phyloP scores from a whole-genome alignment of 2,888 invertebrate species.

The Agrochola lota region DNA sequence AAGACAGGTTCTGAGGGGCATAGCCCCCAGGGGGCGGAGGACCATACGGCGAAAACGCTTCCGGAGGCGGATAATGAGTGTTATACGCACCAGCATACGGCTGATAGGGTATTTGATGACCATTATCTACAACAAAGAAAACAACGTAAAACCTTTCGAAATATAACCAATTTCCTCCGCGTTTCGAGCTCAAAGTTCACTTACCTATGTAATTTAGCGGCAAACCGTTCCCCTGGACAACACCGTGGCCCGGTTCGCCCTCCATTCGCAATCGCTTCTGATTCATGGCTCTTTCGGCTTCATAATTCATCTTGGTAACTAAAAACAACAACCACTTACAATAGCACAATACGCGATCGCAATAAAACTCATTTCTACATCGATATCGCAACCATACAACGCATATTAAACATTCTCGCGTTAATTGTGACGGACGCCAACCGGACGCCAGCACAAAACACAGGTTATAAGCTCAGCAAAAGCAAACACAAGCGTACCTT shows the following conservation, averaged over 20 bases:
- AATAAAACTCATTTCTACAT: slow-evolving; percentile 75
- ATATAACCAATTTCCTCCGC: slow-evolving; percentile 65
- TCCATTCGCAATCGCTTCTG: slow-evolving; percentile 90
- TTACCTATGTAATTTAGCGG: slow-evolving; percentile 89
- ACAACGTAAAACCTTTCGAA: slow-evolving; percentile 39
- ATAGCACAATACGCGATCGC: slow-evolving; percentile 68
- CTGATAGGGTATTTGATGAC: slow-evolving; percentile 89
- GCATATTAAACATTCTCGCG: slow-evolving; percentile 80
- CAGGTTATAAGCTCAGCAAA: slow-evolving; percentile 88
- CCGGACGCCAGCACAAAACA: slow-evolving; percentile 90
- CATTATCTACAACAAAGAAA: slow-evolving; percentile 85
- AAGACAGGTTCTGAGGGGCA: slow-evolving; percentile 87
- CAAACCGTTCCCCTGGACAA: slow-evolving; percentile 89
- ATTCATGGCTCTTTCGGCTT: slow-evolving; percentile 89
- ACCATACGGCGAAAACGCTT: slow-evolving; percentile 88
- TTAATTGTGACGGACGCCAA: slow-evolving; percentile 89
- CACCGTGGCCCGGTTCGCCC: slow-evolving; percentile 88
- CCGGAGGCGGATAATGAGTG: slow-evolving; percentile 89
- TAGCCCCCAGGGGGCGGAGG: slow-evolving; percentile 88
- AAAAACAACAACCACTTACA: slow-evolving; percentile 82
- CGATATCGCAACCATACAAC: slow-evolving; percentile 73
- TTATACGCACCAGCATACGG: slow-evolving; percentile 89
- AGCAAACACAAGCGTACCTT: slow-evolving; percentile 91
- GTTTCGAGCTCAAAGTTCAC: slow-evolving; percentile 64
- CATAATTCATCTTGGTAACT: slow-evolving; percentile 90